phyloP scores from a whole-genome alignment of 2,888 invertebrate genomes.

The Sinelater perroti region DNA sequence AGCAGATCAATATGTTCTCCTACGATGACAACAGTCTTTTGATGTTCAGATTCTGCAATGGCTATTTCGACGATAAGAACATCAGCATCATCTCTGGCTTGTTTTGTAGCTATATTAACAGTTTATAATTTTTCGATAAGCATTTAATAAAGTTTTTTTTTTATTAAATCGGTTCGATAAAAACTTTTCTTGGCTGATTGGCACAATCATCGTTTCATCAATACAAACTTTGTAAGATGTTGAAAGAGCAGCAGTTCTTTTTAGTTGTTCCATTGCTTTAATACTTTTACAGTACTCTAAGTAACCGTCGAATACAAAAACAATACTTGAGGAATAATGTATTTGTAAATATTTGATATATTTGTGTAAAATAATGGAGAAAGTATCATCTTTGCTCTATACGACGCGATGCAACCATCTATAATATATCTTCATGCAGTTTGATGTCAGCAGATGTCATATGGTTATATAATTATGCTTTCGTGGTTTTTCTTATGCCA shows the following conservation, averaged over 20 bases:
- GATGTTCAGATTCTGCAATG: conserved; percentile 47
- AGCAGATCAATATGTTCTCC: conserved; percentile 56
- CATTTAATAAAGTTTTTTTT: too few relatives aligned
- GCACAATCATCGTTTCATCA: conserved; percentile 50
- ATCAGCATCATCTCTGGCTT: conserved; percentile 48
- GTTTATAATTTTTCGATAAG: conserved; percentile 51
- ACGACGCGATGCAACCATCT: too few relatives aligned
- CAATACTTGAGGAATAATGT: too few relatives aligned
- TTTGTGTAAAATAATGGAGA: too few relatives aligned
- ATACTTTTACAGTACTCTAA: conserved; percentile 53
- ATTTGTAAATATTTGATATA: too few relatives aligned
- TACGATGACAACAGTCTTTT: conserved; percentile 48
- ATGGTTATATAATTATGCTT: too few relatives aligned
- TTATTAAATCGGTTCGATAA: conserved; percentile 45
- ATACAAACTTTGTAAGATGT: conserved; percentile 54
- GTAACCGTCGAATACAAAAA: too few relatives aligned
- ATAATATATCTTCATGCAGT: too few relatives aligned
- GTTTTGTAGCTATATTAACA: conserved; percentile 53
- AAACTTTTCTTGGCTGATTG: conserved; percentile 46
- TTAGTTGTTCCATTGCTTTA: conserved; percentile 54
- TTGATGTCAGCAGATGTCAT: too few relatives aligned
- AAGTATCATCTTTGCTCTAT: too few relatives aligned
- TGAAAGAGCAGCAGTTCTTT: conserved; percentile 54
- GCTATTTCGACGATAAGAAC: conserved; percentile 55
- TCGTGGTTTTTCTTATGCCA: too few relatives aligned